Percentiles rank a stretch among this genome's conserved stretches.
Conservation (phyloP, 2,797 vertebrate genomes). For the Neostethus bicornis region DNA sequence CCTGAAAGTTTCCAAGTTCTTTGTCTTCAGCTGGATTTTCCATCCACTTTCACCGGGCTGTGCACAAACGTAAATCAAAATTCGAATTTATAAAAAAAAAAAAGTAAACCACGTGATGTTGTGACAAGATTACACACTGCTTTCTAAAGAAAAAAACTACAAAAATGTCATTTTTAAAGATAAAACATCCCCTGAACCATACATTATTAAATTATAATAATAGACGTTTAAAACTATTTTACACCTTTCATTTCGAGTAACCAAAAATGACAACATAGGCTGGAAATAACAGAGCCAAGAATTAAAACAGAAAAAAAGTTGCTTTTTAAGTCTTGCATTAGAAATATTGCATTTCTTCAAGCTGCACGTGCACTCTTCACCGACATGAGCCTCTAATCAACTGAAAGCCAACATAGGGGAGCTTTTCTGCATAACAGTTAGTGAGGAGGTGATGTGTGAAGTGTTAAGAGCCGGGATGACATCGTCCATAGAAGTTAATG, state of each 20-base stretch:
- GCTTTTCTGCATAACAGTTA: conserved; percentile 60
- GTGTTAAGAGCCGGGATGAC: conserved; percentile 57
- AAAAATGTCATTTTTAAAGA: neutral
- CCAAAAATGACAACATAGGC: no score
- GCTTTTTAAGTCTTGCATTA: neutral
- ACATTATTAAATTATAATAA: neutral
- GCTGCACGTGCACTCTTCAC: conserved; percentile 1
- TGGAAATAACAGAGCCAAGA: neutral
- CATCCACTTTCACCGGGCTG: neutral
- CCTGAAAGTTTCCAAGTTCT: neutral
- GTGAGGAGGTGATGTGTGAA: conserved; percentile 59
- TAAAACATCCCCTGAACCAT: neutral
- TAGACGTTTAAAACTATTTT: neutral
- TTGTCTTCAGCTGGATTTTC: neutral
- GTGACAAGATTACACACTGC: neutral
- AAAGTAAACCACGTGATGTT: neutral
- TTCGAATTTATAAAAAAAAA: neutral
- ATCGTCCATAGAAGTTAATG: conserved; percentile 61
- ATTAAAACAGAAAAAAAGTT: neutral
- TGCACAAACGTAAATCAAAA: neutral
- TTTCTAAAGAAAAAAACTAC: neutral
- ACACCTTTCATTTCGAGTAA: no score
- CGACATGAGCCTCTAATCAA: conserved; percentile 39
- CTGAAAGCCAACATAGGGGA: conserved; percentile 41
- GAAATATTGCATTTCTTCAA: neutral